A percentile compares a stretch with the other conserved stretches of the same genome.
phyloP scores from a whole-genome alignment of 2,113 vertebrate genomes.

The Malurus elegans region DNA sequence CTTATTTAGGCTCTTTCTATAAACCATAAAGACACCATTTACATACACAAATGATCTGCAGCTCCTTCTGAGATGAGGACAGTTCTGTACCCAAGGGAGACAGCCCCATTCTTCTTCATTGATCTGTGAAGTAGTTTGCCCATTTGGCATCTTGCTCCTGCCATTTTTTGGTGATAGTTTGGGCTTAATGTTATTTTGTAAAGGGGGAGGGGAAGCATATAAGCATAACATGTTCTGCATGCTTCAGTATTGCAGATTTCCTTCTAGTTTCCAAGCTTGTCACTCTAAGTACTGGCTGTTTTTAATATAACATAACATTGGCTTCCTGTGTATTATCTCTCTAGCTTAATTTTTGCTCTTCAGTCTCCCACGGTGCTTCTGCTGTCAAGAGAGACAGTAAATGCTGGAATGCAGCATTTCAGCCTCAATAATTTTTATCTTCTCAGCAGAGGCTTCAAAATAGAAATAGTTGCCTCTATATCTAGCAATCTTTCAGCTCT shows the following conservation, averaged over 20 bases:
- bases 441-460: slow-evolving; percentile 26
- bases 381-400: slow-evolving; percentile 6
- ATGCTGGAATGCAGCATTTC: neutral
- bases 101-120: neutral
- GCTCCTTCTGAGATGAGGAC: neutral
- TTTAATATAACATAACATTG: slow-evolving; percentile 35
- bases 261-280: slow-evolving; percentile 10
- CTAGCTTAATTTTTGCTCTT: slow-evolving; percentile 28
- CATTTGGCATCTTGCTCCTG: neutral
- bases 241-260: slow-evolving; percentile 3
- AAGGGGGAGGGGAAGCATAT: neutral
- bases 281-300: slow-evolving; percentile 14
- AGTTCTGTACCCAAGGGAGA: neutral
- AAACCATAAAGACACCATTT: neutral
- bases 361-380: neutral
- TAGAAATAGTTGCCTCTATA: neutral
- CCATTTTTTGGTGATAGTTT: neutral
- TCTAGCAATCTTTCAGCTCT: neutral
- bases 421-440: slow-evolving; percentile 20
- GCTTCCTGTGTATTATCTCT: slow-evolving; percentile 52
- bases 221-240: neutral
- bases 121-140: neutral
- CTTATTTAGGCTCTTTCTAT: neutral
- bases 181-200: neutral
- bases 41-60: neutral